Percentiles rank a stretch among this genome's conserved stretches.
These are phyloP conservation scores for Microctonus aethiopoides DNA, from an alignment of 2,888 invertebrate genomes.

Conservation along the genomic window DNA sequence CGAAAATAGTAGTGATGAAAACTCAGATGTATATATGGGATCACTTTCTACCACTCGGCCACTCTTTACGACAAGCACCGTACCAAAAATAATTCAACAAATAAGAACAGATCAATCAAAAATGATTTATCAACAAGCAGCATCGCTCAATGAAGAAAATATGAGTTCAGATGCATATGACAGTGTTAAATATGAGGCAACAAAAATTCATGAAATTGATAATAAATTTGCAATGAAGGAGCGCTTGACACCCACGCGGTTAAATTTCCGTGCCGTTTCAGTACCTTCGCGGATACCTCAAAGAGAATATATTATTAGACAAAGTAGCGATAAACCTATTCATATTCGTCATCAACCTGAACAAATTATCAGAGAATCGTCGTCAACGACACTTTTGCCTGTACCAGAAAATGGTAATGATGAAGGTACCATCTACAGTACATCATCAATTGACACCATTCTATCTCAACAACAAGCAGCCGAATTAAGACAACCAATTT, in stretches of 20 bases:
- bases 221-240: slow-evolving; percentile 54
- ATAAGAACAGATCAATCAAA: slow-evolving; percentile 56
- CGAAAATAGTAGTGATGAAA: slow-evolving; percentile 74
- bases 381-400: slow-evolving; percentile 52
- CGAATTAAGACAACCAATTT: slow-evolving; percentile 47
- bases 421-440: slow-evolving; percentile 45
- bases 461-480: slow-evolving; percentile 48
- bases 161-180: slow-evolving; percentile 57
- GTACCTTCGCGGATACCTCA: slow-evolving; percentile 40
- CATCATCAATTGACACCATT: slow-evolving; percentile 50
- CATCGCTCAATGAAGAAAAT: slow-evolving; percentile 43
- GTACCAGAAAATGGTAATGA: slow-evolving; percentile 51
- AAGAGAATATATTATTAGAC: slow-evolving; percentile 53
- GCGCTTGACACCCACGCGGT: slow-evolving; percentile 52
- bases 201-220: slow-evolving; percentile 54
- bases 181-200: slow-evolving; percentile 50
- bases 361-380: slow-evolving; percentile 53
- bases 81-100: slow-evolving; percentile 70
- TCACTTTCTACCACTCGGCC: slow-evolving; percentile 74
- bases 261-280: slow-evolving; percentile 49
- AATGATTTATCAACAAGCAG: slow-evolving; percentile 40
- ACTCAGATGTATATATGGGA: slow-evolving; percentile 76
- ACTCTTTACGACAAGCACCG: slow-evolving; percentile 75
- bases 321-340: slow-evolving; percentile 52
- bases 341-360: slow-evolving; percentile 57